Evolutionary conservation across 2,888 invertebrate genomes (phyloP).

Genomic region (Acrobasis consociella): DNA sequence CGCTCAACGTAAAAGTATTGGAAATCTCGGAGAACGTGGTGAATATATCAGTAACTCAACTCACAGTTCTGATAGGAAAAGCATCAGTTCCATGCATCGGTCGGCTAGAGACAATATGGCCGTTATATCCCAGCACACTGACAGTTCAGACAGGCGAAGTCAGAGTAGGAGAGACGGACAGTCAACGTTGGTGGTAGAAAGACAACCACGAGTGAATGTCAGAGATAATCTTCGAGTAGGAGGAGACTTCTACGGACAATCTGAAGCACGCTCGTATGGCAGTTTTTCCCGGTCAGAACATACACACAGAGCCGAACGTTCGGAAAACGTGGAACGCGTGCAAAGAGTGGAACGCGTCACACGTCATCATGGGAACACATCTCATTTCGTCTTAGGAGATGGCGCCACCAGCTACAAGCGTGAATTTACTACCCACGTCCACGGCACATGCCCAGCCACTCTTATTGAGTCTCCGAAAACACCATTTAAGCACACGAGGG

Average conservation of each 20-base stretch:
- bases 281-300: conserved; percentile 82
- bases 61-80: conserved; percentile 87
- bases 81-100: conserved; percentile 90
- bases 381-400: conserved; percentile 90
- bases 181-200: conserved; percentile 79
- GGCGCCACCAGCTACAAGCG: conserved; percentile 87
- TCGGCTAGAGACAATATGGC: conserved; percentile 83
- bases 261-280: conserved; percentile 87
- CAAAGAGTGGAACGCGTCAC: conserved; percentile 83
- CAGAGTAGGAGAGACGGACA: conserved; percentile 78
- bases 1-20: conserved; percentile 90
- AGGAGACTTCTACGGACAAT: conserved; percentile 88
- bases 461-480: conserved; percentile 88
- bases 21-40: conserved; percentile 89
- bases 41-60: conserved; percentile 86
- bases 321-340: conserved; percentile 80
- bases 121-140: conserved; percentile 77
- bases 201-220: conserved; percentile 83
- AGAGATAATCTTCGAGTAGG: conserved; percentile 88
- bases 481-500: conserved; percentile 92
- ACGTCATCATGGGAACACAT: conserved; percentile 85
- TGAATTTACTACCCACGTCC: conserved; percentile 87
- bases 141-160: conserved; percentile 62
- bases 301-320: conserved; percentile 63
- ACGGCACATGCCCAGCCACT: conserved; percentile 91